These are phyloP conservation scores for Merodon equestris DNA, from an alignment of 2,888 invertebrate genomes.

Conservation along the genomic window DNA sequence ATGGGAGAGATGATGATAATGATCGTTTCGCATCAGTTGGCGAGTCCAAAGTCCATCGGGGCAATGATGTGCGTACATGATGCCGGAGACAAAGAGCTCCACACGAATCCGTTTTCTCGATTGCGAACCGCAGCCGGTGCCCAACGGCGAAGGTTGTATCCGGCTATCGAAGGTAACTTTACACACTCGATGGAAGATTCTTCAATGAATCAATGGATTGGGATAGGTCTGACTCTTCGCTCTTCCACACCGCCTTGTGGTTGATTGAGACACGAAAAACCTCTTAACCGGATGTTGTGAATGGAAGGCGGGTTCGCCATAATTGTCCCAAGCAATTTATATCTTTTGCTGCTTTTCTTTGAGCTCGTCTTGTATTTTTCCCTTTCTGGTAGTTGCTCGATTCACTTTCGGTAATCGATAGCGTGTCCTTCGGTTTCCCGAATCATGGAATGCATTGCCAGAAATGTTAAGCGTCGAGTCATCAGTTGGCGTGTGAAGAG, in stretches of 20 bases:
- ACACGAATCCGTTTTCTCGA: neutral
- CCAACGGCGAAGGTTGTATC: constrained; percentile 45
- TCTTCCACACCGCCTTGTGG: too few relatives aligned
- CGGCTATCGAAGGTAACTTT: too few relatives aligned
- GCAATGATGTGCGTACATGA: constrained; percentile 18
- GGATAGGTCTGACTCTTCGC: constrained; percentile 61
- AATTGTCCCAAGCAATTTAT: constrained; percentile 40
- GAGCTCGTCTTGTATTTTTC: too few relatives aligned
- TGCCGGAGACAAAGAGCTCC: constrained; percentile 2
- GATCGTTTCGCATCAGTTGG: constrained; percentile 43
- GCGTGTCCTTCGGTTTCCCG: too few relatives aligned
- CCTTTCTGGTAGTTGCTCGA: too few relatives aligned
- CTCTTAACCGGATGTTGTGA: constrained; percentile 65
- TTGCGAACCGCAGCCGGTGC: constrained; percentile 41
- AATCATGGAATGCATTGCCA: too few relatives aligned
- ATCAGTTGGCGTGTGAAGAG: too few relatives aligned
- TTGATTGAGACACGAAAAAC: constrained; percentile 60
- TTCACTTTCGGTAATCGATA: too few relatives aligned
- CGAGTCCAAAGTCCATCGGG: constrained; percentile 54
- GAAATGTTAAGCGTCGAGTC: too few relatives aligned
- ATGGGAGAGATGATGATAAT: constrained; percentile 26
- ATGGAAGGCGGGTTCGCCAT: constrained; percentile 38
- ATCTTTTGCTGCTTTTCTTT: constrained; percentile 2
- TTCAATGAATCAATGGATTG: constrained; percentile 64
- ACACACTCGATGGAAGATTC: too few relatives aligned